A percentile compares a stretch with the other conserved stretches of the same genome.
These are phyloP conservation scores for Ciconia maguari DNA, from an alignment of 2,113 vertebrate genomes.

Conservation along the genomic window DNA sequence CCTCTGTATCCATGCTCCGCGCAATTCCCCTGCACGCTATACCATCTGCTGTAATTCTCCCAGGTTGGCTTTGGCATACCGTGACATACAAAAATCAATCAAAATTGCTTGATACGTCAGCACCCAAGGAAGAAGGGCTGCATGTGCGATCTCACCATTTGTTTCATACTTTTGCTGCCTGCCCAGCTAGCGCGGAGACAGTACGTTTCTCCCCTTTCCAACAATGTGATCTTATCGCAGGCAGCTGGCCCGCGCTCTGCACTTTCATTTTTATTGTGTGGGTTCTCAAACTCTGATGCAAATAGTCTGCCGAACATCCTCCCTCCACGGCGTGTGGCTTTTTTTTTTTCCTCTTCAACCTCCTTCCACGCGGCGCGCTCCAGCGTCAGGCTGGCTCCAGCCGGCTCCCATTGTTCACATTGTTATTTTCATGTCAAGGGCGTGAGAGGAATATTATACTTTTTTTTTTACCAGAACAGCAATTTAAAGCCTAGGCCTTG, in stretches of 20 bases:
- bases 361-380: neutral
- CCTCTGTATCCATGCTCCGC: fast-evolving
- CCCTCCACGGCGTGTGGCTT: neutral
- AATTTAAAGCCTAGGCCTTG: conserved; percentile 21
- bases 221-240: conserved; percentile 53
- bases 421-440: conserved; percentile 59
- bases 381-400: conserved; percentile 60
- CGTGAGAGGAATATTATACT: neutral
- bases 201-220: conserved; percentile 26
- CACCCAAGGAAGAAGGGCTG: neutral
- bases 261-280: conserved; percentile 52
- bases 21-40: neutral
- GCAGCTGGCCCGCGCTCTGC: neutral
- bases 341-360: neutral
- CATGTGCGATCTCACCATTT: neutral
- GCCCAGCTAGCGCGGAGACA: neutral
- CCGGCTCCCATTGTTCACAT: conserved; percentile 60
- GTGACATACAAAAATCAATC: conserved; percentile 24
- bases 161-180: neutral
- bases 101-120: neutral
- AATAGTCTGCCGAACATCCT: conserved; percentile 61
- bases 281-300: conserved; percentile 22
- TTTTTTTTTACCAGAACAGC: neutral
- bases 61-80: neutral
- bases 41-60: conserved; percentile 7